Evolutionary conservation across 2,888 invertebrate species (phyloP).

Genomic region (Pristionchus exspectatus): DNA sequence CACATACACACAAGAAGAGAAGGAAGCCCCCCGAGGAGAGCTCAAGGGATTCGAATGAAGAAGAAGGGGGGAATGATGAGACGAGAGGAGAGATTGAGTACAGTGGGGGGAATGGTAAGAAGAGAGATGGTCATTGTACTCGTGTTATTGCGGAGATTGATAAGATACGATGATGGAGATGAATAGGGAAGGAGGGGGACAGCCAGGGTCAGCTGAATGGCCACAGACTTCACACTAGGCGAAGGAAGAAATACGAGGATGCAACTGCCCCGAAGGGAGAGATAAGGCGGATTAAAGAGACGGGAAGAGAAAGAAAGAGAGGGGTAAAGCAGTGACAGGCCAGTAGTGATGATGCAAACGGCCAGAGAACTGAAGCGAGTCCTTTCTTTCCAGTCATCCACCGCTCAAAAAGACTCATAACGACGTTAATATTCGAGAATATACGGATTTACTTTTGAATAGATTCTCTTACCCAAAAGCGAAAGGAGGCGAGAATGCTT

Average conservation of each 20-base stretch:
- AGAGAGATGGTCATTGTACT: slow-evolving; percentile 20
- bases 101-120: background rate
- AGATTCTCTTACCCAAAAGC: too few species aligned
- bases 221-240: background rate
- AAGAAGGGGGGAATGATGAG: background rate
- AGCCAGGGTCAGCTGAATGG: slow-evolving; percentile 9
- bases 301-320: background rate
- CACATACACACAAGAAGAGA: background rate
- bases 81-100: slow-evolving; percentile 33
- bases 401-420: background rate
- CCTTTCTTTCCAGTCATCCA: background rate
- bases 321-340: background rate
- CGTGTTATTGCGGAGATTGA: background rate
- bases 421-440: background rate
- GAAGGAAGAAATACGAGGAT: slow-evolving; percentile 33
- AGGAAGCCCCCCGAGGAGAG: background rate
- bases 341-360: background rate
- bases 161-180: background rate
- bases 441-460: too few species aligned
- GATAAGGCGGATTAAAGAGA: background rate
- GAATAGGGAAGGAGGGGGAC: background rate
- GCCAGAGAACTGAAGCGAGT: background rate
- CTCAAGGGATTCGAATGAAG: slow-evolving; percentile 12
- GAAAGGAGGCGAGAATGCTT: too few species aligned
- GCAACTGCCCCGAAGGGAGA: background rate